A percentile compares a stretch with the other conserved stretches of the same genome.
Evolutionary conservation across 2,888 invertebrate species (phyloP).

Genomic region (Micoletzkya japonica): DNA sequence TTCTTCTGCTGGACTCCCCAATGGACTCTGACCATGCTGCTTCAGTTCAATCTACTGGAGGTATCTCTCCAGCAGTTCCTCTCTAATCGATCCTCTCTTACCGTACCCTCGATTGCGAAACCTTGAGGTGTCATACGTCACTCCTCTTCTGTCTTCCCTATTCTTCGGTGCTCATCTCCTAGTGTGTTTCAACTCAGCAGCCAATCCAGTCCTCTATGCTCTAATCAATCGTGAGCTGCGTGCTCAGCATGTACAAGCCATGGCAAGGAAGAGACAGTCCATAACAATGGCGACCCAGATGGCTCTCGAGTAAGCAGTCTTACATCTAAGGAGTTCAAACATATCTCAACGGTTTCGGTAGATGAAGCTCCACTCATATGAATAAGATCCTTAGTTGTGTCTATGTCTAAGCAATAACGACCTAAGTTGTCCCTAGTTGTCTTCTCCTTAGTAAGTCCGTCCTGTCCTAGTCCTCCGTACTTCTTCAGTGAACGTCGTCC

Average conservation of each 20-base stretch:
- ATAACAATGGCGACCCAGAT: conserved; percentile 39
- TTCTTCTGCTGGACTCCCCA: conserved; percentile 62
- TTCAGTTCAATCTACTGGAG: conserved; percentile 52
- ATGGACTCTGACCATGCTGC: conserved; percentile 58
- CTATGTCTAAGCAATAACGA: no score
- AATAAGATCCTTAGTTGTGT: no score
- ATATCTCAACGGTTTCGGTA: no score
- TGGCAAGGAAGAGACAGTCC: conserved; percentile 55
- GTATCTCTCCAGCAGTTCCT: not conserved
- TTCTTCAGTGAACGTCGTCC: no score
- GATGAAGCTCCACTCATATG: no score
- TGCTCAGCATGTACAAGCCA: conserved; percentile 56
- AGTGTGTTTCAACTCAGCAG: conserved; percentile 63
- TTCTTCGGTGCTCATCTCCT: conserved; percentile 60
- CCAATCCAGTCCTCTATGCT: conserved; percentile 62
- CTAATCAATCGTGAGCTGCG: conserved; percentile 61
- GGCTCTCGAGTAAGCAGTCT: conserved; percentile 38
- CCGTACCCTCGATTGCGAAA: not conserved
- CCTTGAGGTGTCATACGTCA: not conserved
- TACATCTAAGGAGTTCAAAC: no score
- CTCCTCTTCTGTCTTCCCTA: conserved; percentile 33
- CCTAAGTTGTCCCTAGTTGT: no score
- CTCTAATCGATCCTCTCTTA: not conserved
- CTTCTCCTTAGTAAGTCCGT: no score
- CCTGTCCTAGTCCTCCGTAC: no score